Percentiles rank a stretch among this genome's conserved stretches.
Conservation (phyloP, 2,888 invertebrate species). For the Drosophila neonasuta region DNA sequence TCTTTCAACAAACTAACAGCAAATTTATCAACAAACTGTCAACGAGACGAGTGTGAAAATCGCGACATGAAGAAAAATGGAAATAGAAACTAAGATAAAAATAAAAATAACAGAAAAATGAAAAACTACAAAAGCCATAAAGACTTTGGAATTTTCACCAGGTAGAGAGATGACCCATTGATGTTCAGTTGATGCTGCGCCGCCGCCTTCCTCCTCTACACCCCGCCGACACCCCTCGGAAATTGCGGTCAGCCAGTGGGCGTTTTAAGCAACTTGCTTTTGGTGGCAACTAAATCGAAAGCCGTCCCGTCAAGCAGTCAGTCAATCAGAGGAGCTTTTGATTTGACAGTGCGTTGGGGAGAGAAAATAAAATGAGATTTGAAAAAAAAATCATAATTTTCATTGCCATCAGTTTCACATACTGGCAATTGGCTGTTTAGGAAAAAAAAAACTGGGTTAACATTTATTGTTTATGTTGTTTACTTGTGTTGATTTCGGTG, state of each 20-base stretch:
- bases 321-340: conserved; percentile 42
- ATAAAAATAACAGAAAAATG: conserved; percentile 29
- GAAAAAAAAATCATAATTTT: conserved; percentile 20
- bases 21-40: conserved; percentile 68
- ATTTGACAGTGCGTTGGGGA: conserved; percentile 19
- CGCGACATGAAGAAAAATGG: conserved; percentile 24
- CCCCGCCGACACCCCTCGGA: no score
- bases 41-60: conserved; percentile 65
- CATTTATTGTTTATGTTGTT: conserved; percentile 38
- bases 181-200: conserved; percentile 8
- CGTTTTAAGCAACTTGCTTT: conserved; percentile 44
- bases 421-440: conserved; percentile 1
- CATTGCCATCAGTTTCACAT: conserved; percentile 18
- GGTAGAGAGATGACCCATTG: conserved; percentile 49
- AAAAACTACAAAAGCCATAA: conserved; percentile 38
- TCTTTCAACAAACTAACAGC: conserved; percentile 18
- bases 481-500: conserved; percentile 24
- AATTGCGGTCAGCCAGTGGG: conserved; percentile 52
- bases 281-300: conserved; percentile 11
- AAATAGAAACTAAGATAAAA: conserved; percentile 27
- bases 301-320: conserved; percentile 32
- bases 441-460: conserved; percentile 57
- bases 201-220: not conserved
- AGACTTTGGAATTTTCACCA: conserved; percentile 69
- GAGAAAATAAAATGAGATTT: conserved; percentile 13